Base-by-base conservation (phyloP, 1,140 invertebrate species). In the Pogonomyrmex californicus region DNA sequence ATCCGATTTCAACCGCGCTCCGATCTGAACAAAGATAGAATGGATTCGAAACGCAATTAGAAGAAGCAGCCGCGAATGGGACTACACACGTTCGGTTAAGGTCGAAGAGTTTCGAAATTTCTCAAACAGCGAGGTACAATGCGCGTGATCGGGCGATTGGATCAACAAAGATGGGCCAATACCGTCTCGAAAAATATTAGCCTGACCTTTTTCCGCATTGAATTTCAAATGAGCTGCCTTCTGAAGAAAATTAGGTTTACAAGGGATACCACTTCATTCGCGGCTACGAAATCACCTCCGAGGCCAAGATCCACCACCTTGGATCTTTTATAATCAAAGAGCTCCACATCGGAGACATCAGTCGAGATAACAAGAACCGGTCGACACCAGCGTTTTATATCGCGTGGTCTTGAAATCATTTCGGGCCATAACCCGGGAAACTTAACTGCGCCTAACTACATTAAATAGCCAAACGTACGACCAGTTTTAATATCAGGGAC, bases 301-400 rank as follows among this genome's bases (percentile, higher is more conserved):
- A 33, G n/a, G 44, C 41, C 62, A 88, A 63, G 71, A 68, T 47
- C 58, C 58, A 54, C 38, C 44, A 23, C 3, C 17, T 77, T 56
- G 68, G 58, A 77, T 82, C 58, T 86, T 71, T 68, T 47, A 71
- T 70, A 88, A 89, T 88, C 88, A 76, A 81, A 76, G 60, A 79
- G 58, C 60, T 81, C 76, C 51, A 51, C 75, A 38, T 66, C 51
- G 70, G 1, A 36, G 33, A 76, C 63, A 87, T 68, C 83, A 76
- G 85, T 86, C 77, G 88, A 88, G 88, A 90, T 90, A 88, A 90
- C 83, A 63, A 90, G 56, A 89, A 89, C 87, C 88, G 88, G 87
- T 90, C 77, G 86, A 79, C 73, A 54, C n/a, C 54, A 63, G 36
- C 68, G 30, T 68, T 86, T 44, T 38, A 56, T 79, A 44, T 38